phyloP scores from a whole-genome alignment of 2,113 vertebrate genomes.

The Mystacornis crossleyi region DNA sequence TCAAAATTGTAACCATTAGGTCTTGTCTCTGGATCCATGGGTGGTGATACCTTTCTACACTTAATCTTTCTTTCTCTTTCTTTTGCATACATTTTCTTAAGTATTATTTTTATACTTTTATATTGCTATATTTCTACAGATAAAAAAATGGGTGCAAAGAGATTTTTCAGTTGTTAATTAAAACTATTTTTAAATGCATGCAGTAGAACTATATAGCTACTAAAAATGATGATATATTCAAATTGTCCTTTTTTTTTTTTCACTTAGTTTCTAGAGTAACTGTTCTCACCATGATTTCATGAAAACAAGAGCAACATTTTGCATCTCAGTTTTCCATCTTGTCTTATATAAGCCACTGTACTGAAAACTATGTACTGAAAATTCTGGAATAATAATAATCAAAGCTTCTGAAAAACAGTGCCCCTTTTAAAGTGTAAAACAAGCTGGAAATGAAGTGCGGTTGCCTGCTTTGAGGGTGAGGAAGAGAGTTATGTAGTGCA shows the following conservation, averaged over 20 bases:
- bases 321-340: not conserved
- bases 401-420: not conserved
- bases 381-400: not conserved
- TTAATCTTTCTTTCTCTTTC: not conserved
- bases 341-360: not conserved
- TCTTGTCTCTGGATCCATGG: not conserved
- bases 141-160: not conserved
- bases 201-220: not conserved
- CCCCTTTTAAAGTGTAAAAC: not conserved
- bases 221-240: not conserved
- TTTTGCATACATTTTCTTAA: not conserved
- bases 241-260: accelerated
- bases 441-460: not conserved
- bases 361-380: accelerated
- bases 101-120: not conserved
- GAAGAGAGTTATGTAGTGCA: not conserved
- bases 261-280: not conserved
- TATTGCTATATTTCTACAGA: not conserved
- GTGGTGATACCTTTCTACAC: not conserved
- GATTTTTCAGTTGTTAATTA: not conserved
- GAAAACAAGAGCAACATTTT: not conserved
- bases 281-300: not conserved
- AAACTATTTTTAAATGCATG: not conserved
- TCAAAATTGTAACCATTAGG: not conserved
- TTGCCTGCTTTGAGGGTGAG: not conserved